phyloP scores from a whole-genome alignment of 2,888 invertebrate genomes.

The Ophion ventricosus region DNA sequence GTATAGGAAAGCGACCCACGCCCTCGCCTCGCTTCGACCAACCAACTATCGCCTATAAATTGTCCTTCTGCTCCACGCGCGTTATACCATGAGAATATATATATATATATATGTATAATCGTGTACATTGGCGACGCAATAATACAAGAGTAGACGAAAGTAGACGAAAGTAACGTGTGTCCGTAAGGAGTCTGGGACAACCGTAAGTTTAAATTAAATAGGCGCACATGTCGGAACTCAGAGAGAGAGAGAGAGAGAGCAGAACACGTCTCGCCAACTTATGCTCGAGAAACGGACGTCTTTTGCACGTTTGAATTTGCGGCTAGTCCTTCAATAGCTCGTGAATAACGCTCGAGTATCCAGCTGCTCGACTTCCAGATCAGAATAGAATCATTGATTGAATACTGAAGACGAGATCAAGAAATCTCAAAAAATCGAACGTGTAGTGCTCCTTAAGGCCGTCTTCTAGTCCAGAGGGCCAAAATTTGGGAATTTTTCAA shows the following conservation, averaged over 20 bases:
- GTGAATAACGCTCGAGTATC: neutral
- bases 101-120: too few relatives aligned
- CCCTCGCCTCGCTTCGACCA: conserved; percentile 64
- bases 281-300: conserved; percentile 9
- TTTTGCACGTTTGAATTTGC: neutral
- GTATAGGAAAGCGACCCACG: conserved; percentile 73
- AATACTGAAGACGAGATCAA: neutral
- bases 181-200: neutral
- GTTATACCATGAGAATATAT: conserved; percentile 24
- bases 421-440: too few relatives aligned
- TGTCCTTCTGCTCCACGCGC: conserved; percentile 67
- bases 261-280: conserved; percentile 17
- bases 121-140: conserved; percentile 31
- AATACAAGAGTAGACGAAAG: conserved; percentile 30
- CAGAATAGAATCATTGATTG: neutral
- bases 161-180: neutral
- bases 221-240: conserved; percentile 42
- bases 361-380: neutral
- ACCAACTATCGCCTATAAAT: conserved; percentile 72
- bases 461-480: too few relatives aligned
- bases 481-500: too few relatives aligned
- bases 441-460: too few relatives aligned
- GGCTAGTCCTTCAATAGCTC: neutral
- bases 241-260: too few relatives aligned
- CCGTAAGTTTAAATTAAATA: conserved; percentile 46